Base-by-base conservation (phyloP, 2,888 invertebrate genomes). In the Bedellia somnulentella region DNA sequence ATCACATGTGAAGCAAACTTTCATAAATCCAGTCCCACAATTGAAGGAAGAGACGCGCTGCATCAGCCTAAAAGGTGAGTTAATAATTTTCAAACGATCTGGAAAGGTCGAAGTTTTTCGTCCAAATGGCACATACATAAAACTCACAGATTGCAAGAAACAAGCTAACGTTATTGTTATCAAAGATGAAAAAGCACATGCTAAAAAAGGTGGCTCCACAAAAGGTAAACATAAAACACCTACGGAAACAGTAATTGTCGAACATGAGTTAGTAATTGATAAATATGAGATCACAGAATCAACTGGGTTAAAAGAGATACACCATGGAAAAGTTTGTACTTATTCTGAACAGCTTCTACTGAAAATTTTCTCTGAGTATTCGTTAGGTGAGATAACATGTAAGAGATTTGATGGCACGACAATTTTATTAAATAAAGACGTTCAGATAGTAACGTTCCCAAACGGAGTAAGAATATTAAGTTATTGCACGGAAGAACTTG, bases 341-440 rank as follows among this genome's bases (percentile, higher is more conserved):
- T 9, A 18, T 9, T 9, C 18, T 8, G 49, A 54, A 29, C 62
- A 57, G 34, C 36, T 71, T 14, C 43, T 71, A 2, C 53, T 62
- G 28, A 55, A 59, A 33, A 68, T 64, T 9, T 68, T 68, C n/a
- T 64, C 64, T 9, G 71, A 76, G 45, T 68, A 52, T 45, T 58
- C 54, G 35, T 37, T 60, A 26, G 63, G 61, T 8, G 73, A 76
- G 49, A 44, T 71, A 35, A 71, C 62, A 48, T 59, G 67, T 4
- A 62, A 57, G 17, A 55, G 73, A 12, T 62, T 62, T 54, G 75
- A 71, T 45, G 75, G 73, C 4, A 70, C 66, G 4, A 52, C 49
- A 41, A 49, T 46, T 29, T 45, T 75, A 23, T 37, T 67, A n/a
- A 71, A 67, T 45, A 61, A 61, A 43, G 56, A 70, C 38, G 35